A percentile compares a stretch with the other conserved stretches of the same genome.
phyloP scores from a whole-genome alignment of 2,797 vertebrate species.

The Peromyscus aztecus region DNA sequence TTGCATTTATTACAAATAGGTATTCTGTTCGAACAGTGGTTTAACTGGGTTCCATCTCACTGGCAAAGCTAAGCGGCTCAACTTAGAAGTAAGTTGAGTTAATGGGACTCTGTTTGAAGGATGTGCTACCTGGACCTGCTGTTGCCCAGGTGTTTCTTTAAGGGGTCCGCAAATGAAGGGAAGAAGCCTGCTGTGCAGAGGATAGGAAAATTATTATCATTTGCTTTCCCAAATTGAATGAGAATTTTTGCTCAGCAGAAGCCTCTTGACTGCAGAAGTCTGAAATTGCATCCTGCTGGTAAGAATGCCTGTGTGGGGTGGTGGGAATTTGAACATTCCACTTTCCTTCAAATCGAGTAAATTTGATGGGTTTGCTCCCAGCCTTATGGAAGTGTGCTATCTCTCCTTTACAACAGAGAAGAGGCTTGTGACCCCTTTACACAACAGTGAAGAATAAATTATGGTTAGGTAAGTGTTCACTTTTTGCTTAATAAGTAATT shows the following conservation, averaged over 20 bases:
- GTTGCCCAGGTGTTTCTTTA: conserved; percentile 83
- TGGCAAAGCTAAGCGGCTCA: conserved; percentile 82
- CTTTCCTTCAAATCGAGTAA: conserved; percentile 80
- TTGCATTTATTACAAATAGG: conserved; percentile 84
- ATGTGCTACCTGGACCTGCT: conserved; percentile 81
- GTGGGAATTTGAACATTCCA: conserved; percentile 68
- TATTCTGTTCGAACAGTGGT: conserved; percentile 82
- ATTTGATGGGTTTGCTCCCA: conserved; percentile 64
- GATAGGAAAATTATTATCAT: conserved; percentile 90
- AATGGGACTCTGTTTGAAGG: conserved; percentile 79
- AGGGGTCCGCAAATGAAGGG: conserved; percentile 84
- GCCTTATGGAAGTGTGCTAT: background rate
- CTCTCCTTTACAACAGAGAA: conserved; percentile 55
- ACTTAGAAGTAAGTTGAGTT: conserved; percentile 83
- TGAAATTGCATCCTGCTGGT: conserved; percentile 87
- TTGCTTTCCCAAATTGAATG: conserved; percentile 87
- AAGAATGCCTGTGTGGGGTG: conserved; percentile 80
- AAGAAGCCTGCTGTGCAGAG: conserved; percentile 86
- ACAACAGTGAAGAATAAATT: background rate
- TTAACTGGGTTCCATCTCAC: conserved; percentile 84
- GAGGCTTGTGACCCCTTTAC: background rate
- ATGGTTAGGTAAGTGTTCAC: background rate
- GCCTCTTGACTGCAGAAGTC: conserved; percentile 87
- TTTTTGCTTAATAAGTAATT: background rate
- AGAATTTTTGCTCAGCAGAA: conserved; percentile 89